These are phyloP conservation scores for Cephalotes varians DNA, from an alignment of 2,888 invertebrate genomes.

Conservation along the genomic window DNA sequence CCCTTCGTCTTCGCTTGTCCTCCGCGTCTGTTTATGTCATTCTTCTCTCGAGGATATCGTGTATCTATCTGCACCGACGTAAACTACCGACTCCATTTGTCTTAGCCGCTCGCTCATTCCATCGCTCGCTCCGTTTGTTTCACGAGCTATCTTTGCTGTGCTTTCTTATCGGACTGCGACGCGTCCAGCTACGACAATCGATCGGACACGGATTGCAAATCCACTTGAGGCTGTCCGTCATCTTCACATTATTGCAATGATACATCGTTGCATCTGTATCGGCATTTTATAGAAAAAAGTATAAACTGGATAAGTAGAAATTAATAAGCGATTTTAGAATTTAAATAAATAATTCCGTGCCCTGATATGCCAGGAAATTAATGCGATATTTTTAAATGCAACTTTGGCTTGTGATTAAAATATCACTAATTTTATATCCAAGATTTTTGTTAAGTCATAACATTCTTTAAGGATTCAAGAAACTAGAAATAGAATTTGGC, in stretches of 20 bases:
- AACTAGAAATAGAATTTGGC: neutral
- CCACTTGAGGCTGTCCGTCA: neutral
- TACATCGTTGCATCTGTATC: neutral
- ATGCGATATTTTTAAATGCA: neutral
- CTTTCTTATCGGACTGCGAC: conserved; percentile 21
- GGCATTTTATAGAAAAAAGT: too few relatives aligned
- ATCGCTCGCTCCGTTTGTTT: conserved; percentile 5
- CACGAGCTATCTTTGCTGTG: conserved; percentile 16
- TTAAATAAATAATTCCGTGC: neutral
- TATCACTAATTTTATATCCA: neutral
- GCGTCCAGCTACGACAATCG: neutral
- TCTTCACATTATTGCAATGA: neutral
- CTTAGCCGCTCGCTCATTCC: conserved; percentile 21
- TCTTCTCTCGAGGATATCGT: conserved; percentile 57
- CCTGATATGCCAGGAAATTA: neutral
- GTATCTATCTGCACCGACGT: conserved; percentile 53
- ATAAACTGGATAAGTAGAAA: neutral
- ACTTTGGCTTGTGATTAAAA: neutral
- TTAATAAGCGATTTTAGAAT: neutral
- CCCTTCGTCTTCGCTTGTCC: conserved; percentile 58
- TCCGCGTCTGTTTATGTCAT: conserved; percentile 65
- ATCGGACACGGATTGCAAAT: conserved; percentile 31
- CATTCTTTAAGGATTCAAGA: neutral
- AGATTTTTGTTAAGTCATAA: conserved; percentile 20
- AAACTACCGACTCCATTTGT: conserved; percentile 54